Evolutionary conservation across 2,888 invertebrate species (phyloP).

Genomic region (Caenorhabditis zanzibari): DNA sequence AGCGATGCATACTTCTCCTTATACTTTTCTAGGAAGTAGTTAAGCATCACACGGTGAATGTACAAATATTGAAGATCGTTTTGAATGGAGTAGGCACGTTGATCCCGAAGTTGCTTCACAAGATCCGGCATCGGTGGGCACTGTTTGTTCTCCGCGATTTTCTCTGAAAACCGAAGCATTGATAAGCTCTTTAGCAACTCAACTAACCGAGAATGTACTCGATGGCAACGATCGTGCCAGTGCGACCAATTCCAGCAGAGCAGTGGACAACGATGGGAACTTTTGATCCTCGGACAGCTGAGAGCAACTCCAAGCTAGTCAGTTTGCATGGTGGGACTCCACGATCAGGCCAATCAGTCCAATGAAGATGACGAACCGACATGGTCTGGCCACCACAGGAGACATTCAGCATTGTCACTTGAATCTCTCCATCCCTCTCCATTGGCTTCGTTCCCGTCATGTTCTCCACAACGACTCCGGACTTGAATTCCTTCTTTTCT

Average conservation of each 20-base stretch:
- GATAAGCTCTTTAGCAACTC: neutral
- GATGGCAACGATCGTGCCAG: conserved; percentile 73
- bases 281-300: conserved; percentile 68
- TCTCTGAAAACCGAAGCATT: conserved; percentile 24
- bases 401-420: conserved; percentile 32
- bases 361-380: conserved; percentile 70
- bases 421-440: conserved; percentile 34
- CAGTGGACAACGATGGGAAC: conserved; percentile 75
- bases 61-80: conserved; percentile 75
- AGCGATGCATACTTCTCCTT: conserved; percentile 46
- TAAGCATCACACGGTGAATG: conserved; percentile 75
- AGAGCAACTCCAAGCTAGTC: conserved; percentile 66
- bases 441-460: conserved; percentile 22
- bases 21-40: conserved; percentile 74
- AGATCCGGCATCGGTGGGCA: conserved; percentile 67
- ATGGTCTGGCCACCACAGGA: neutral
- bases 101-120: conserved; percentile 69
- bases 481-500: conserved; percentile 31
- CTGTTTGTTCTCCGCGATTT: conserved; percentile 17
- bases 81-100: conserved; percentile 74
- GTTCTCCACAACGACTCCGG: conserved; percentile 17
- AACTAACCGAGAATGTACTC: conserved; percentile 68
- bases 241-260: conserved; percentile 74
- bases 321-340: conserved; percentile 65
- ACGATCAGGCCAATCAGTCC: conserved; percentile 76